Percentiles rank a stretch among this genome's conserved stretches.
Evolutionary conservation across 2,888 invertebrate species (phyloP).

Genomic region (Nomada flava): DNA sequence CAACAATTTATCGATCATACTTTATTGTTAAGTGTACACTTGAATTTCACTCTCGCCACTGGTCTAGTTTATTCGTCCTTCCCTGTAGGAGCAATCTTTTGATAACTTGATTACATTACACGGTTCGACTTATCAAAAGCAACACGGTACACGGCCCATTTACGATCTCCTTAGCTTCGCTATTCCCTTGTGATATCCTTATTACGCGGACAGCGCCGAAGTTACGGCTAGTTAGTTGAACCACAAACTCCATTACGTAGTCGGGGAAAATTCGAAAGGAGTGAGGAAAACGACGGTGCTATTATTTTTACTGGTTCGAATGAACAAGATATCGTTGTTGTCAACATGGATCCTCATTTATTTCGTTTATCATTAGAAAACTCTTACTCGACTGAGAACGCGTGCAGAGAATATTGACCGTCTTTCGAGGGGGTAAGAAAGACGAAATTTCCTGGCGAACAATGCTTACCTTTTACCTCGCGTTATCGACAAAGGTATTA

Average conservation of each 20-base stretch:
- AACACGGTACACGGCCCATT: conserved; percentile 28
- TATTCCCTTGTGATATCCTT: conserved; percentile 49
- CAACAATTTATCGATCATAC: too few relatives aligned
- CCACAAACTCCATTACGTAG: conserved; percentile 64
- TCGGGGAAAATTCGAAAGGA: conserved; percentile 43
- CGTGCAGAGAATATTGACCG: conserved; percentile 56
- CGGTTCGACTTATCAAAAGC: conserved; percentile 32
- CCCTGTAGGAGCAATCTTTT: neutral
- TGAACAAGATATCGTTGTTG: conserved; percentile 45
- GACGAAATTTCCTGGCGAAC: conserved; percentile 43
- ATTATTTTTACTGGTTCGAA: conserved; percentile 41
- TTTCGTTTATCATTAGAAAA: conserved; percentile 39
- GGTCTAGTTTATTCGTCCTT: neutral
- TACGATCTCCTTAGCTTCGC: conserved; percentile 11
- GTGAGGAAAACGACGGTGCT: neutral
- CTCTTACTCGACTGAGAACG: conserved; percentile 1
- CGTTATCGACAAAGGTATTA: conserved; percentile 41
- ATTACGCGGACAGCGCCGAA: conserved; percentile 44
- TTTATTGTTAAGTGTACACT: neutral
- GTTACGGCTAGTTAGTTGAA: conserved; percentile 53
- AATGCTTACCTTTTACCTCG: conserved; percentile 15
- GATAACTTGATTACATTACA: conserved; percentile 1
- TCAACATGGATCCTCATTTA: conserved; percentile 45
- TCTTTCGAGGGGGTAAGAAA: conserved; percentile 13
- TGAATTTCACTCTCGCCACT: neutral